Conservation (phyloP, 2,113 vertebrate species). For the Corythoichthys intestinalis region DNA sequence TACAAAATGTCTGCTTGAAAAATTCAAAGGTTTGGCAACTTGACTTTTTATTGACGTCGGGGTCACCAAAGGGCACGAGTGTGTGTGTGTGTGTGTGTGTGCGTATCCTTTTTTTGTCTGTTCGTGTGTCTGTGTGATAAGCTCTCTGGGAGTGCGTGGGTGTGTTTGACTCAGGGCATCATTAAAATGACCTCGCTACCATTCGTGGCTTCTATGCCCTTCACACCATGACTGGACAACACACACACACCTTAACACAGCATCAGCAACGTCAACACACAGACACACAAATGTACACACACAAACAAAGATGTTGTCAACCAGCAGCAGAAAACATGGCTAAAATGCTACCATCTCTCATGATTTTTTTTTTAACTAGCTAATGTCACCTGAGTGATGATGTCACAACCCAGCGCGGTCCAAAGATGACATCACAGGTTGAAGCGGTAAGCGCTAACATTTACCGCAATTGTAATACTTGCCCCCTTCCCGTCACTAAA, state of each 20-base stretch:
- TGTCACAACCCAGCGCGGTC: not conserved
- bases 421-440: not conserved
- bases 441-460: not conserved
- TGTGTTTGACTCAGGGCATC: slow-evolving; percentile 7
- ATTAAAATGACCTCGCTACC: not conserved
- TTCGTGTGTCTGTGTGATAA: slow-evolving; percentile 11
- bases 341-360: not conserved
- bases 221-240: not conserved
- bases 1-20: not conserved
- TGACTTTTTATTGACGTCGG: not conserved
- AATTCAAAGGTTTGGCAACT: not conserved
- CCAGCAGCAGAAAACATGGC: not conserved
- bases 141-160: not conserved
- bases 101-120: slow-evolving; percentile 8
- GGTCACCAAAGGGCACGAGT: not conserved
- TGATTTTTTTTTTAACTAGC: too few relatives aligned
- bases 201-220: not conserved
- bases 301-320: too few relatives aligned
- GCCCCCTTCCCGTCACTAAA: too few relatives aligned
- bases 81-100: slow-evolving; percentile 1
- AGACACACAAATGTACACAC: too few relatives aligned
- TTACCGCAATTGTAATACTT: not conserved
- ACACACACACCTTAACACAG: not conserved
- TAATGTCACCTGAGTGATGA: not conserved
- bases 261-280: too few relatives aligned